Percentiles rank a stretch among this genome's conserved stretches.
These are phyloP conservation scores for Zeus faber DNA, from an alignment of 2,113 vertebrate species.

Conservation along the genomic window DNA sequence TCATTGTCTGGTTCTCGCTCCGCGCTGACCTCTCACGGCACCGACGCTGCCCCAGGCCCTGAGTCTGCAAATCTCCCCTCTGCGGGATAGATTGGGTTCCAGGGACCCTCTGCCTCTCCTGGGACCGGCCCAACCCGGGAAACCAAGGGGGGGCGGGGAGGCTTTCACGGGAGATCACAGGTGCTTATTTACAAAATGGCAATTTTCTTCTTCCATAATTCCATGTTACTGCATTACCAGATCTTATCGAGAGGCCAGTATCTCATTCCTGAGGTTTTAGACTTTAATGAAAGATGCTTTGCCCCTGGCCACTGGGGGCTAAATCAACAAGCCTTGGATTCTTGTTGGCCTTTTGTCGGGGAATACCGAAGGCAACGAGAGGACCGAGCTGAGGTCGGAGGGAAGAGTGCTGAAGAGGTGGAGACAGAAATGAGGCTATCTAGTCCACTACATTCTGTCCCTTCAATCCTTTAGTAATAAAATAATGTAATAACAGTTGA, in stretches of 20 bases:
- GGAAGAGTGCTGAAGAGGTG: conserved; percentile 39
- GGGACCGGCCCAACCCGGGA: conserved; percentile 63
- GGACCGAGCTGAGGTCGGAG: conserved; percentile 52
- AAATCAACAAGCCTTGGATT: conserved; percentile 72
- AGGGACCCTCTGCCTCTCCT: conserved; percentile 54
- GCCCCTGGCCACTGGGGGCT: conserved; percentile 64
- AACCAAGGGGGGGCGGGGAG: too few relatives aligned
- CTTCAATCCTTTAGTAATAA: conserved; percentile 22
- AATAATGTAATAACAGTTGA: too few relatives aligned
- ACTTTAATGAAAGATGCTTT: conserved; percentile 81
- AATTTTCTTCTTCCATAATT: conserved; percentile 81
- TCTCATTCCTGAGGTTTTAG: conserved; percentile 80
- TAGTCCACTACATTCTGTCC: conserved; percentile 7
- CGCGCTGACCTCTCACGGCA: conserved; percentile 61
- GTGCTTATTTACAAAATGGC: conserved; percentile 82
- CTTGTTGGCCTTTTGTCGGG: conserved; percentile 69
- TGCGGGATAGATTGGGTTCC: conserved; percentile 64
- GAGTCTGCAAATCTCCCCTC: conserved; percentile 55
- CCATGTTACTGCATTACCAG: conserved; percentile 79
- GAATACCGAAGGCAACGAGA: conserved; percentile 60
- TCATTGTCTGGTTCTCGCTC: conserved; percentile 47
- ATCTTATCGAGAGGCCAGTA: conserved; percentile 74
- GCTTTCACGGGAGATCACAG: conserved; percentile 79
- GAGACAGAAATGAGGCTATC: conserved; percentile 34
- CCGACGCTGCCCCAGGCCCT: conserved; percentile 59